Evolutionary conservation across 2,797 vertebrate species (phyloP).

Genomic region (Paramormyrops hopkinsi): DNA sequence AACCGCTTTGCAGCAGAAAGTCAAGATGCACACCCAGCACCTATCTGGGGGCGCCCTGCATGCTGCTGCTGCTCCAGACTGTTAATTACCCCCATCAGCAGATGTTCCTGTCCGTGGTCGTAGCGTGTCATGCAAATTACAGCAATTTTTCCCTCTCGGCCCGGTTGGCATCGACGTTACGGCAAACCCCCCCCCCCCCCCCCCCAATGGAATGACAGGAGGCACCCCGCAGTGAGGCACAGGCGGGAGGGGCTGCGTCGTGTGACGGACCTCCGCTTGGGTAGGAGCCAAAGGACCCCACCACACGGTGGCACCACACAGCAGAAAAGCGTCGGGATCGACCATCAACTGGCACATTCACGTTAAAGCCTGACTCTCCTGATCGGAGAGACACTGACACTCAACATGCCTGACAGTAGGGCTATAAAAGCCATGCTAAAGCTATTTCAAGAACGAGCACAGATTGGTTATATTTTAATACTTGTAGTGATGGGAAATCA

Average conservation of each 20-base stretch:
- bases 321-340: neutral
- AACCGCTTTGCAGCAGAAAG: neutral
- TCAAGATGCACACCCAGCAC: neutral
- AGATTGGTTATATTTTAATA: neutral
- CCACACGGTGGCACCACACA: neutral
- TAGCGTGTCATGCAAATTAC: slow-evolving; percentile 25
- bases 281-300: neutral
- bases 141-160: neutral
- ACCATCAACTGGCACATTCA: neutral
- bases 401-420: neutral
- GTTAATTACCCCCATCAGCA: slow-evolving; percentile 17
- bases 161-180: slow-evolving; percentile 20
- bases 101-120: neutral
- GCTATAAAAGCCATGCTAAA: neutral
- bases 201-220: slow-evolving; percentile 23
- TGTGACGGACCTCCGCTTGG: neutral
- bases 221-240: neutral
- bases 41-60: neutral
- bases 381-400: neutral
- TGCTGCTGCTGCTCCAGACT: neutral
- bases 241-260: neutral
- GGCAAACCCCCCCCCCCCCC: neutral
- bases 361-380: neutral
- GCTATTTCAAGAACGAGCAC: neutral
- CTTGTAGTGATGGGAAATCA: neutral